Evolutionary conservation across 1,140 invertebrate species (phyloP).

Genomic region (Lucilia cuprina): DNA sequence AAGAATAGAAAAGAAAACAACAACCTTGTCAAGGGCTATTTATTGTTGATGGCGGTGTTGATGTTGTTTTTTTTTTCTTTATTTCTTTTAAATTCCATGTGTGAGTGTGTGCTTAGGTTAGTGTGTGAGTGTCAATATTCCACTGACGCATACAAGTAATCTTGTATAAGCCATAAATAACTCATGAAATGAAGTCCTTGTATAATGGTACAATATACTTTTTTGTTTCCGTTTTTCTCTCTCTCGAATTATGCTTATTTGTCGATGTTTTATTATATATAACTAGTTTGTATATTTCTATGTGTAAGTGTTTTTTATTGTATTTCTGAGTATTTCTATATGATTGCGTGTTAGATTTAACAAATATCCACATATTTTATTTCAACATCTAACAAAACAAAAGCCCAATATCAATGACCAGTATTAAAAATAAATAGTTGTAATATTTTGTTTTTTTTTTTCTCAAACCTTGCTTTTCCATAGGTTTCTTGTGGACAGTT

Average conservation of each 20-base stretch:
- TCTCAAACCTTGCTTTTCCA: too few relatives aligned
- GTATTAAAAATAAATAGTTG: conserved; percentile 24
- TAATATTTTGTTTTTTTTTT: conserved; percentile 3
- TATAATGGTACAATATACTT: conserved; percentile 5
- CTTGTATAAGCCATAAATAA: conserved; percentile 29
- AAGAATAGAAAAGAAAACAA: not conserved
- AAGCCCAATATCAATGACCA: conserved; percentile 30
- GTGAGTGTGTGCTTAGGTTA: not conserved
- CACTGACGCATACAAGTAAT: conserved; percentile 10
- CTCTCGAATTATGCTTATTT: not conserved
- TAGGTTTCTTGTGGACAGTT: too few relatives aligned
- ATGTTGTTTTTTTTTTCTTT: not conserved
- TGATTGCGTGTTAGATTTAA: not conserved
- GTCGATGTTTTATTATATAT: not conserved
- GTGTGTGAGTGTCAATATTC: not conserved
- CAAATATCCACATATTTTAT: conserved; percentile 2
- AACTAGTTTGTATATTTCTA: not conserved
- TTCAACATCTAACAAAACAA: not conserved
- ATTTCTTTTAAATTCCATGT: not conserved
- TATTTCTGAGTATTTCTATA: not conserved
- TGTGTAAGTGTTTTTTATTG: not conserved
- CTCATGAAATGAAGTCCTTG: conserved; percentile 33
- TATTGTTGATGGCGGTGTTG: not conserved
- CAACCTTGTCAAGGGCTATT: not conserved
- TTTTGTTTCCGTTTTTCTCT: not conserved